Evolutionary conservation across 2,113 vertebrate species (phyloP), one percentile per base, ranked within the genome.

Genomic region (Crotalus tigris): DNA sequence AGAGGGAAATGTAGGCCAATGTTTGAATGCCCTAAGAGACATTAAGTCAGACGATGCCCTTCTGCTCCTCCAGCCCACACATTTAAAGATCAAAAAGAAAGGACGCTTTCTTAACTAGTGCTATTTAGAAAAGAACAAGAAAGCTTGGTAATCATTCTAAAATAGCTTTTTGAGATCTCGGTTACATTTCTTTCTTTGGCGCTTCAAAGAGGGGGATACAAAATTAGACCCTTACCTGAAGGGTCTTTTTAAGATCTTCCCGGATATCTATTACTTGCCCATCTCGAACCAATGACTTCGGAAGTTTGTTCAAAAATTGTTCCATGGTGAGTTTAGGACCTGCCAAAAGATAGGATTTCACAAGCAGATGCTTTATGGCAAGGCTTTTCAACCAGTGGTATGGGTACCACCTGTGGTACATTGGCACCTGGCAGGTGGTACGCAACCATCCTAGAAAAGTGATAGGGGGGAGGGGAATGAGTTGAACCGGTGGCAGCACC

Each of bases 151-250:
- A 15, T 87, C 4, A 81, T 39, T 81, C 17, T 39, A 81, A 51
- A 81, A 44, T 9, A 81, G 33, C 19, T 21, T 81, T 81, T 39
- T 44, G 33, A 44, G 33, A 81, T 44, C 33, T 81, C 33, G 3
- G 17, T 39, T 39, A 17, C 19, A 17, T 7, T 33, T 5, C 1
- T n/a, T 69, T n/a, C 13, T 15, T 39, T 21, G 4, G 12, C 15
- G 64, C 29, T 69, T 44, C 19, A 17, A 81, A 44, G 17, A 33
- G 33, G 75, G 33, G 75, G 33, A 3, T 3, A 1, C 53, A 53
- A 13, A 29, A 58, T 39, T 26, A n/a, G 57, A 33, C 13, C 85
- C 54, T 24, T 95, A 99, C 99, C 98, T 98, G 97, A 91, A 98
- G 94, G 0, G 49, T 96, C 53, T 96, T 96, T 95, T 94, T 91